Evolutionary conservation across 2,888 invertebrate species (phyloP).

Genomic region (Lasioglossum morio): DNA sequence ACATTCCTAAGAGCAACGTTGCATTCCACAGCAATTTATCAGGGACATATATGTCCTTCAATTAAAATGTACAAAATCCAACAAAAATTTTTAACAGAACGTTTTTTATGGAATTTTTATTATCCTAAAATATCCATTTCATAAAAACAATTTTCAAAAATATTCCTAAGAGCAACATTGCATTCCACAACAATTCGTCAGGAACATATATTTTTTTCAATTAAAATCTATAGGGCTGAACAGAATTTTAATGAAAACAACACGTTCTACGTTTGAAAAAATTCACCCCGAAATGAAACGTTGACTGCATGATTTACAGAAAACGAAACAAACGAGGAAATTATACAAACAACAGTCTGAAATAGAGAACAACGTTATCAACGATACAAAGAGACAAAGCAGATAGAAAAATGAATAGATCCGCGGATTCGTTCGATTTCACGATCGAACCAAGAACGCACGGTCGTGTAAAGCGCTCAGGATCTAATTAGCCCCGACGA

Average conservation of each 20-base stretch:
- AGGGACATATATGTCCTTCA: too few species aligned
- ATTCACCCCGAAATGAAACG: too few species aligned
- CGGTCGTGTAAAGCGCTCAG: conserved; percentile 3
- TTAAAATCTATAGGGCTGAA: not conserved
- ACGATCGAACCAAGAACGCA: not conserved
- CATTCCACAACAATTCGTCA: too few species aligned
- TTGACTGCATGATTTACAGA: not conserved
- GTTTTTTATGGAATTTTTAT: not conserved
- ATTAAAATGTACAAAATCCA: too few species aligned
- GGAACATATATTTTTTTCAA: not conserved
- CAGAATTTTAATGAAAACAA: not conserved
- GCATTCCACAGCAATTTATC: too few species aligned
- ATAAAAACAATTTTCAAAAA: not conserved
- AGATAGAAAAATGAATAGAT: not conserved
- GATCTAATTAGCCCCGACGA: conserved; percentile 26
- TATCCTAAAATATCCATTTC: not conserved
- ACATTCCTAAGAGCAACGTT: too few species aligned
- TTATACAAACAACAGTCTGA: not conserved
- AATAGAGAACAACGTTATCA: not conserved
- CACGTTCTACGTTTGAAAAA: too few species aligned
- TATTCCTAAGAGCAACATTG: too few species aligned
- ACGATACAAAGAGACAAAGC: not conserved
- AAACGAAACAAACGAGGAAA: not conserved
- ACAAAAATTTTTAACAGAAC: too few species aligned
- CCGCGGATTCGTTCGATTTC: not conserved